Evolutionary conservation across 1,140 invertebrate genomes (phyloP).

Genomic region (Rhyacophila brunnea): DNA sequence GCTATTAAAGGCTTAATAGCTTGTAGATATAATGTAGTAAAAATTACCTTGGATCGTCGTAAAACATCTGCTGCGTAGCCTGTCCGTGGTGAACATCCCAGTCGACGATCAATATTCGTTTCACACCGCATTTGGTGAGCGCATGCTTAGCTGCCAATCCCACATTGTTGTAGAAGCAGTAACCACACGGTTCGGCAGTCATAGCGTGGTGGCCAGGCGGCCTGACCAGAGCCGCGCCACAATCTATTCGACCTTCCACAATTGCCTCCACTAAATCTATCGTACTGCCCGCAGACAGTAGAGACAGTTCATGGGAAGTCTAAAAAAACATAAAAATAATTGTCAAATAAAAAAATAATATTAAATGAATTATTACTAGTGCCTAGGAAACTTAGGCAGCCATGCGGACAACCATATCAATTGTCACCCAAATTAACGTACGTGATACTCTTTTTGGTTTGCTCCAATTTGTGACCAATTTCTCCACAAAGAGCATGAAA

Average conservation of each 20-base stretch:
- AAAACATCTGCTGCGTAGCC: conserved; percentile 93
- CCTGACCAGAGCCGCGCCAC: conserved; percentile 81
- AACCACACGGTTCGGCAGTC: conserved; percentile 84
- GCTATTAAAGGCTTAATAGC: too few relatives aligned
- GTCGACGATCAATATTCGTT: conserved; percentile 89
- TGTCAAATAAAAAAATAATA: too few relatives aligned
- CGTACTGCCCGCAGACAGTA: conserved; percentile 75
- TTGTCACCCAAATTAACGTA: too few relatives aligned
- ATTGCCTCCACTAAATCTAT: conserved; percentile 78
- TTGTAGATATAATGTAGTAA: too few relatives aligned
- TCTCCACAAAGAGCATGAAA: too few relatives aligned
- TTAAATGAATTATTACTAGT: too few relatives aligned
- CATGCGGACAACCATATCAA: too few relatives aligned
- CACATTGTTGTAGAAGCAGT: conserved; percentile 97
- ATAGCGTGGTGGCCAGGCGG: conserved; percentile 98
- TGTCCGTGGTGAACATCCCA: conserved; percentile 98
- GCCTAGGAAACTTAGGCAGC: too few relatives aligned
- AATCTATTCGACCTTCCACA: conserved; percentile 67
- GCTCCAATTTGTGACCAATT: too few relatives aligned
- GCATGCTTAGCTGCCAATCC: conserved; percentile 85
- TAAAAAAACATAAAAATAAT: conserved; percentile 47
- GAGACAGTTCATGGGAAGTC: conserved; percentile 76
- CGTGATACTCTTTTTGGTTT: too few relatives aligned
- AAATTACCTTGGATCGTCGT: conserved; percentile 79
- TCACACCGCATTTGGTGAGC: conserved; percentile 59